These are phyloP conservation scores for Ammodytes dubius DNA, from an alignment of 2,113 vertebrate genomes.

Conservation along the genomic window DNA sequence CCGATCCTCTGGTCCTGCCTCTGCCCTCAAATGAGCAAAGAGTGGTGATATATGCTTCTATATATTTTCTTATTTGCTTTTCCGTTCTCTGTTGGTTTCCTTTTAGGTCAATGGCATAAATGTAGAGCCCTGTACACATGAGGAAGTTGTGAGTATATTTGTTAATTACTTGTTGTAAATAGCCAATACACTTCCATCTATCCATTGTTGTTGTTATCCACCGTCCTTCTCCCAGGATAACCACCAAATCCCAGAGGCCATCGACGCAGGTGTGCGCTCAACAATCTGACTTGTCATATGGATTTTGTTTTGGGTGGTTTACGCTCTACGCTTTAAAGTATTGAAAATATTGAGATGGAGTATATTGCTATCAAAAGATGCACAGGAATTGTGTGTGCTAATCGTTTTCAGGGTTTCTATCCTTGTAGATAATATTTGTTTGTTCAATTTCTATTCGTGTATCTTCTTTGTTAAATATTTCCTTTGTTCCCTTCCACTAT, in stretches of 20 bases:
- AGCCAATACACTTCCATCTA: background rate
- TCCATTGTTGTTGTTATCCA: slow-evolving; percentile 7
- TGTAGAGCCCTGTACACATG: slow-evolving; percentile 91
- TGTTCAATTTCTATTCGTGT: background rate
- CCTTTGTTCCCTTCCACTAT: slow-evolving; percentile 18
- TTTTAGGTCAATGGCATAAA: slow-evolving; percentile 95
- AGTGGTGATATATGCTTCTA: background rate
- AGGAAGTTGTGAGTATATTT: slow-evolving; percentile 94
- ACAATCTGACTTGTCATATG: slow-evolving; percentile 44
- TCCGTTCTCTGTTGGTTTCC: slow-evolving; percentile 31
- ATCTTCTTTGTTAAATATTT: slow-evolving; percentile 32
- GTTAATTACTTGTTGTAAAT: slow-evolving; percentile 17
- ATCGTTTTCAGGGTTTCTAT: slow-evolving; percentile 5
- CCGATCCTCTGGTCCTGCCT: background rate
- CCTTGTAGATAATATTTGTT: background rate
- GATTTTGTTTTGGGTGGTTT: slow-evolving; percentile 31
- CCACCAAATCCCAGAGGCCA: slow-evolving; percentile 4
- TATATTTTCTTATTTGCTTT: slow-evolving; percentile 7
- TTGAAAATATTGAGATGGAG: slow-evolving; percentile 43
- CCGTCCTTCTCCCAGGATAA: background rate
- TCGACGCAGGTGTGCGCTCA: slow-evolving; percentile 6
- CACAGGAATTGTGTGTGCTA: slow-evolving; percentile 8
- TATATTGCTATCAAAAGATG: slow-evolving; percentile 31
- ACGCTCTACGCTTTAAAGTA: slow-evolving; percentile 24
- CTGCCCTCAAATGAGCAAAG: background rate